phyloP scores from a whole-genome alignment of 2,797 vertebrate genomes.

The Coregonus sp. region DNA sequence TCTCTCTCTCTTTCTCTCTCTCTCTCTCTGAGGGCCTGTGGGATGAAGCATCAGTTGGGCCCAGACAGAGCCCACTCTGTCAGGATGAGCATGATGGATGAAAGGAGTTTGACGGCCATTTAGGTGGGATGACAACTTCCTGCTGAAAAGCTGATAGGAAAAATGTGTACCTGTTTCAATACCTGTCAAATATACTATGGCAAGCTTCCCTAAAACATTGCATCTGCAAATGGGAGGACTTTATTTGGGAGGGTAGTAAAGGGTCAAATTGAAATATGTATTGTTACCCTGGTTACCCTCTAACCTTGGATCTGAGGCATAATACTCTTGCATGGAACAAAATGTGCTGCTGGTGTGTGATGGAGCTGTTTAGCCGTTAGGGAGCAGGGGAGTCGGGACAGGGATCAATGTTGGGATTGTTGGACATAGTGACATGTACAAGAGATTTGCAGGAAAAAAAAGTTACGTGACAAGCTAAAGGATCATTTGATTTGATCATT shows the following conservation, averaged over 20 bases:
- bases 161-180: too few species aligned
- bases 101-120: slow-evolving; percentile 28
- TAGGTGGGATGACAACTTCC: background rate
- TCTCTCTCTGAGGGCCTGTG: slow-evolving; percentile 28
- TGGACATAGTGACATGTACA: background rate
- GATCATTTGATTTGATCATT: slow-evolving; percentile 32
- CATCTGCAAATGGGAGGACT: too few species aligned
- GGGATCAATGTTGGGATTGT: background rate
- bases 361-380: too few species aligned
- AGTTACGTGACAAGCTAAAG: slow-evolving; percentile 7
- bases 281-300: too few species aligned
- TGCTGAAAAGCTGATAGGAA: background rate
- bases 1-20: slow-evolving; percentile 1
- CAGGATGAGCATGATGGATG: slow-evolving; percentile 48
- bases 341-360: too few species aligned
- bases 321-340: too few species aligned
- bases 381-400: background rate
- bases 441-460: slow-evolving; percentile 3
- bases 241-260: too few species aligned
- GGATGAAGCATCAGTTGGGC: slow-evolving; percentile 36
- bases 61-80: slow-evolving; percentile 37
- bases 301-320: too few species aligned
- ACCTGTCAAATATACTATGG: too few species aligned
- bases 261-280: too few species aligned
- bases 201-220: too few species aligned